Conservation (phyloP, 1,140 invertebrate species). For the Tyrophagus putrescentiae region DNA sequence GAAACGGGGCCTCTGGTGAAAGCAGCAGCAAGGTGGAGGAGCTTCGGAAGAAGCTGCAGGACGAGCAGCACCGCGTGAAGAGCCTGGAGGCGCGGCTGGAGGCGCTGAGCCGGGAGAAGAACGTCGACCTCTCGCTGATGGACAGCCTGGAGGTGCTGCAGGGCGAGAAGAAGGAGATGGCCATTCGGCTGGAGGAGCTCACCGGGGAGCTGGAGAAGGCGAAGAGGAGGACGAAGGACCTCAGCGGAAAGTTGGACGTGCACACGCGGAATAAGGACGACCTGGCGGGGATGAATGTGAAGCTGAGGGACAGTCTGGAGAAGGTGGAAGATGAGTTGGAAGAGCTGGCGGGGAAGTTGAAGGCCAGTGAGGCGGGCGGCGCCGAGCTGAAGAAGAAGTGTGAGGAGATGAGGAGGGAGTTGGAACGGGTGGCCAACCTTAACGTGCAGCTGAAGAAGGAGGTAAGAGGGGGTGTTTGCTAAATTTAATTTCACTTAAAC, state of each 20-base stretch:
- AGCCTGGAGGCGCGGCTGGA: slow-evolving; percentile 14
- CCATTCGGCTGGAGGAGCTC: slow-evolving; percentile 8
- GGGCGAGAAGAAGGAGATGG: slow-evolving; percentile 14
- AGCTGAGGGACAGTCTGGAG: not conserved
- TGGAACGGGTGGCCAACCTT: not conserved
- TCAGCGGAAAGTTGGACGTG: not conserved
- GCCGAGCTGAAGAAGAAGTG: slow-evolving; percentile 10
- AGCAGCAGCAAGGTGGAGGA: not conserved
- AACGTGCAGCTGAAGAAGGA: slow-evolving; percentile 3
- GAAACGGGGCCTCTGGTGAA: not conserved
- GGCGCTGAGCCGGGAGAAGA: not conserved
- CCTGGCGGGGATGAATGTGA: not conserved
- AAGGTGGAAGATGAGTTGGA: slow-evolving; percentile 8
- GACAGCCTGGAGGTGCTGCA: slow-evolving; percentile 11
- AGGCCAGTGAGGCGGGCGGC: not conserved
- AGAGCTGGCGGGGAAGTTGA: not conserved
- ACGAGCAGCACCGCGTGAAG: slow-evolving; percentile 26
- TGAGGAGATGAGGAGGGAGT: slow-evolving; percentile 2
- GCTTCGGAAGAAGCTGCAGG: slow-evolving; percentile 22
- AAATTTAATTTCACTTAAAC: not conserved
- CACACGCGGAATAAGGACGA: slow-evolving; percentile 12
- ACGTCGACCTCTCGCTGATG: slow-evolving; percentile 1
- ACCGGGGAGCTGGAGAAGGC: not conserved
- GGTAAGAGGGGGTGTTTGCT: not conserved
- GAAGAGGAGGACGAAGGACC: not conserved